These are phyloP conservation scores for Gnathonemus echidnorhynchus DNA, from an alignment of 2,113 vertebrate genomes.

Conservation along the genomic window DNA sequence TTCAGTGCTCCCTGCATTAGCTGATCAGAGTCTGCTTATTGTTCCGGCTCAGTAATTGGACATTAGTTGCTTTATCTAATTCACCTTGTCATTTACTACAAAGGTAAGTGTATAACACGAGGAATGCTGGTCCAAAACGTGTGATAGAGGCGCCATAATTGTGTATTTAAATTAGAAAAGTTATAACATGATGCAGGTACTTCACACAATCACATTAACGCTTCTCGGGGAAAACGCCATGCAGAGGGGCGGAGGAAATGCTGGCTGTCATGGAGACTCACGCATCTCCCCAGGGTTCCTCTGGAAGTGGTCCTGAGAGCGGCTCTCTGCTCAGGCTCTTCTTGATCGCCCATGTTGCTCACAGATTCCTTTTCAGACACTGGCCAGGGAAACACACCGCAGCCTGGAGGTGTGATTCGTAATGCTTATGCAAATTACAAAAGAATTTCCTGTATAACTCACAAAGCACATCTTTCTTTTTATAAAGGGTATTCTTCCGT, in stretches of 20 bases:
- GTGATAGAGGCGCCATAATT: background rate
- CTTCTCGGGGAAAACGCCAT: background rate
- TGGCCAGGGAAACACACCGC: background rate
- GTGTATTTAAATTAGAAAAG: background rate
- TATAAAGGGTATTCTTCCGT: background rate
- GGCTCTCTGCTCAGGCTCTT: background rate
- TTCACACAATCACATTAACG: background rate
- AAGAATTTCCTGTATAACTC: background rate
- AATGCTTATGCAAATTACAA: background rate
- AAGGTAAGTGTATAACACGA: background rate
- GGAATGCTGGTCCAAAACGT: background rate
- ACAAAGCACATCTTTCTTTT: background rate
- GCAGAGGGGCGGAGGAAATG: background rate
- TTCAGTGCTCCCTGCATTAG: background rate
- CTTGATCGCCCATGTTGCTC: background rate
- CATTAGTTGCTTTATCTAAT: background rate
- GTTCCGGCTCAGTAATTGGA: background rate
- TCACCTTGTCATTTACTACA: background rate
- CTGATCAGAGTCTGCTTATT: background rate
- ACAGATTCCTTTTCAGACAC: background rate
- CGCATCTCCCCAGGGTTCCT: background rate
- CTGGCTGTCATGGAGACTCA: background rate
- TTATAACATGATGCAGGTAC: background rate
- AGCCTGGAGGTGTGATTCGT: background rate
- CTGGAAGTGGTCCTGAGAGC: background rate